These are phyloP conservation scores for Acanthisitta chloris DNA, from an alignment of 2,113 vertebrate genomes.

Conservation along the genomic window DNA sequence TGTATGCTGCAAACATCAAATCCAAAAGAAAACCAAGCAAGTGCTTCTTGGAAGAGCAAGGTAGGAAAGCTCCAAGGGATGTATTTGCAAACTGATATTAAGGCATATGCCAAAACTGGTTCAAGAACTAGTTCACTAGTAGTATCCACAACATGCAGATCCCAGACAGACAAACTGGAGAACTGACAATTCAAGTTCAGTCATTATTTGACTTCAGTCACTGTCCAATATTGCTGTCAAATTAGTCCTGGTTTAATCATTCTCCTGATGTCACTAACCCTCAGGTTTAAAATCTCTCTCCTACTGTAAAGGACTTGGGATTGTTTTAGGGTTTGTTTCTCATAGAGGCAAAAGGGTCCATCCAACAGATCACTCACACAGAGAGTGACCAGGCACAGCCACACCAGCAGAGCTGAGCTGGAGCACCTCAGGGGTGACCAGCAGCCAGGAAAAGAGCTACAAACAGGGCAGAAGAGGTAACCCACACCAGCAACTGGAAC, in stretches of 20 bases:
- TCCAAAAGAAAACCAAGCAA: not conserved
- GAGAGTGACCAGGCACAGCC: not conserved
- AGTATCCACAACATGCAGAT: not conserved
- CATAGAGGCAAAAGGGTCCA: not conserved
- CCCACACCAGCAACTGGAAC: not conserved
- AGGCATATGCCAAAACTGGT: not conserved
- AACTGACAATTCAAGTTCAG: fast-evolving
- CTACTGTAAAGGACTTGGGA: not conserved
- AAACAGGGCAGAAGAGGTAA: not conserved
- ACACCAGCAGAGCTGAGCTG: not conserved
- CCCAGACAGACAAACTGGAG: not conserved
- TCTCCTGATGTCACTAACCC: not conserved
- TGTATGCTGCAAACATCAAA: not conserved
- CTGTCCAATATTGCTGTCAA: fast-evolving
- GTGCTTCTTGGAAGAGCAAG: not conserved
- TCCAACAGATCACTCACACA: not conserved
- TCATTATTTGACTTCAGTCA: not conserved
- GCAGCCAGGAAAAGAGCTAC: not conserved
- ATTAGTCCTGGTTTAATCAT: not conserved
- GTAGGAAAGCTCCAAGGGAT: not conserved
- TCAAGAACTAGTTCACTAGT: not conserved
- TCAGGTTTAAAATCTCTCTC: not conserved
- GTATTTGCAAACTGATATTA: not conserved
- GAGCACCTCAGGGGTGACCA: not conserved
- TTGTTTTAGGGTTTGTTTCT: not conserved